Conservation (phyloP, 37 sponge, comb jelly and placozoan species). For the Dysidea cf. avara region DNA sequence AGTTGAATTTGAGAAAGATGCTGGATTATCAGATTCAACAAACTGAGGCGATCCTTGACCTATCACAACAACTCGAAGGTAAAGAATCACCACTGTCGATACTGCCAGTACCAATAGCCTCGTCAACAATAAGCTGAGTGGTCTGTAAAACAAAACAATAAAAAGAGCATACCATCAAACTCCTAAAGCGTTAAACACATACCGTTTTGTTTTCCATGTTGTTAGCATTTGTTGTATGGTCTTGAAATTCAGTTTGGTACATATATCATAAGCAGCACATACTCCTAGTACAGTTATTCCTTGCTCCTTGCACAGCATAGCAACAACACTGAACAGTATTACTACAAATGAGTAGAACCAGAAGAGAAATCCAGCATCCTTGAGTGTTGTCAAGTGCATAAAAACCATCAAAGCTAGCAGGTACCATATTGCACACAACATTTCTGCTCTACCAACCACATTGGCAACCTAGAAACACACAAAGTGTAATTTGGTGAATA, state of each 20-base stretch:
- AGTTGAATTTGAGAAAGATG: conserved; percentile 54
- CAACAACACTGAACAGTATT: conserved; percentile 17
- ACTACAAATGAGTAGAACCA: too few species aligned
- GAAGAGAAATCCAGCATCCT: too few species aligned
- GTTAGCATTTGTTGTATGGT: too few species aligned
- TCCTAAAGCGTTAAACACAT: too few species aligned
- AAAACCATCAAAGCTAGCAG: conserved; percentile 45
- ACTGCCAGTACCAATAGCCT: background rate
- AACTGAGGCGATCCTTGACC: conserved; percentile 58
- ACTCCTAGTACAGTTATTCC: conserved; percentile 63
- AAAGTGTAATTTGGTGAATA: background rate
- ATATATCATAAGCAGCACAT: conserved; percentile 43
- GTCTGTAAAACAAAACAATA: too few species aligned
- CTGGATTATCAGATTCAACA: conserved; percentile 86
- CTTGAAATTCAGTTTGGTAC: too few species aligned
- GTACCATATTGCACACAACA: conserved; percentile 74
- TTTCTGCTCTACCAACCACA: conserved; percentile 84
- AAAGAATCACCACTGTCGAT: conserved; percentile 29
- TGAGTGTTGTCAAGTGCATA: too few species aligned
- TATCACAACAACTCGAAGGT: conserved; percentile 35
- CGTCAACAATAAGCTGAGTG: conserved; percentile 3
- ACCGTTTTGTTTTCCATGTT: too few species aligned
- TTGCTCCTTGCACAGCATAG: conserved; percentile 60
- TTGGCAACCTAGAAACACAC: conserved; percentile 60
- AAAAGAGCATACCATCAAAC: too few species aligned